A percentile compares a stretch with the other conserved stretches of the same genome.
Evolutionary conservation across 1,140 invertebrate genomes (phyloP).

Genomic region (Rhagoletis pomonella): DNA sequence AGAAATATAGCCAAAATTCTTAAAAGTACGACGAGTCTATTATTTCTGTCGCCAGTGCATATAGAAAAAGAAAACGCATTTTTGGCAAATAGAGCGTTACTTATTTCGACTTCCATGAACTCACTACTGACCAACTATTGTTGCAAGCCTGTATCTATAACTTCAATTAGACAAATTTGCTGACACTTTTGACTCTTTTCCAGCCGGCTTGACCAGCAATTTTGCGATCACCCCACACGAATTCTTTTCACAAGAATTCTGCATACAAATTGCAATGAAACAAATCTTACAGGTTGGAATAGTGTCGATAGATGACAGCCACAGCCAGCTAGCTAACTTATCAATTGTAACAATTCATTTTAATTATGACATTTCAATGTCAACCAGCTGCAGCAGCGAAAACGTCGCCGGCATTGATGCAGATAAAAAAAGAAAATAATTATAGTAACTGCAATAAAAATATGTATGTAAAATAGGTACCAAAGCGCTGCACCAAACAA

Average conservation of each 20-base stretch:
- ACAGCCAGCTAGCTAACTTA: slow-evolving; percentile 56
- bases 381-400: slow-evolving; percentile 61
- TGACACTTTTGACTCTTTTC: not conserved
- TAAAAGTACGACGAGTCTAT: no score
- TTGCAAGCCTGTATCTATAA: no score
- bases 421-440: not conserved
- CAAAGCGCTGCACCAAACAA: not conserved
- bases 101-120: no score
- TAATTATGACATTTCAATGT: slow-evolving; percentile 72
- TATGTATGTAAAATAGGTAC: not conserved
- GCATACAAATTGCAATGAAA: slow-evolving; percentile 61
- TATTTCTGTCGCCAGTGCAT: no score
- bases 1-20: no score
- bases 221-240: slow-evolving; percentile 22
- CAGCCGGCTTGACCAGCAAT: not conserved
- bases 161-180: not conserved
- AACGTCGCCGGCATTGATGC: not conserved
- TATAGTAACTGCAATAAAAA: not conserved
- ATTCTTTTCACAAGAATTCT: slow-evolving; percentile 26
- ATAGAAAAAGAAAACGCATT: no score
- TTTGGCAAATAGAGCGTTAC: no score
- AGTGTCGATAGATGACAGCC: slow-evolving; percentile 43
- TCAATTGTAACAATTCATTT: slow-evolving; percentile 70
- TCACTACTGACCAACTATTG: no score
- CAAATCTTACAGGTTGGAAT: slow-evolving; percentile 41